Evolutionary conservation across 2,888 invertebrate genomes (phyloP).

Genomic region (Dicyrtoma fusca): DNA sequence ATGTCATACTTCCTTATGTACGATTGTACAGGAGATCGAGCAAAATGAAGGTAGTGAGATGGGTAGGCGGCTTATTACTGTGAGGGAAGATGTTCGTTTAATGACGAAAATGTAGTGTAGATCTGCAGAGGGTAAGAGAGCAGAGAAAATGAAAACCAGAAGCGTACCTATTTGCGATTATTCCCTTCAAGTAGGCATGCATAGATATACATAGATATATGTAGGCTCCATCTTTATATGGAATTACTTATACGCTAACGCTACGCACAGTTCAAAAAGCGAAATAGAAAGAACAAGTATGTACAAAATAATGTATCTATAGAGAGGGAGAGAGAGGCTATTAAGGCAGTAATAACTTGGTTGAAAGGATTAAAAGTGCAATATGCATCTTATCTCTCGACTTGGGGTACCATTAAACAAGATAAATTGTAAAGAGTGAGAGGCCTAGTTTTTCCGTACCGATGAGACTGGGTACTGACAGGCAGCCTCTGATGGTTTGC

Average conservation of each 20-base stretch:
- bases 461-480: conserved; percentile 40
- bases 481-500: conserved; percentile 32
- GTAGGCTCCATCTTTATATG: no score
- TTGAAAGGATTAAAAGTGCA: not conserved
- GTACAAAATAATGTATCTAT: not conserved
- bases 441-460: conserved; percentile 50
- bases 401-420: not conserved
- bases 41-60: no score
- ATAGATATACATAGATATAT: no score
- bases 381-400: conserved; percentile 17
- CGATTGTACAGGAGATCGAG: no score
- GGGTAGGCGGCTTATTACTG: no score
- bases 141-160: not conserved
- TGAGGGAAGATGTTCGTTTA: no score
- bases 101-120: no score
- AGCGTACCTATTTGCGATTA: no score
- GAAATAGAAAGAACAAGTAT: not conserved
- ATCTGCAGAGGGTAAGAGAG: not conserved
- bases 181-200: no score
- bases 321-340: not conserved
- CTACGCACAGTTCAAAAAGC: not conserved
- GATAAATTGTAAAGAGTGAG: conserved; percentile 20
- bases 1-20: no score
- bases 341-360: not conserved
- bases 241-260: no score